Evolutionary conservation across 2,797 vertebrate species (phyloP).

Genomic region (Poecilia wingei): DNA sequence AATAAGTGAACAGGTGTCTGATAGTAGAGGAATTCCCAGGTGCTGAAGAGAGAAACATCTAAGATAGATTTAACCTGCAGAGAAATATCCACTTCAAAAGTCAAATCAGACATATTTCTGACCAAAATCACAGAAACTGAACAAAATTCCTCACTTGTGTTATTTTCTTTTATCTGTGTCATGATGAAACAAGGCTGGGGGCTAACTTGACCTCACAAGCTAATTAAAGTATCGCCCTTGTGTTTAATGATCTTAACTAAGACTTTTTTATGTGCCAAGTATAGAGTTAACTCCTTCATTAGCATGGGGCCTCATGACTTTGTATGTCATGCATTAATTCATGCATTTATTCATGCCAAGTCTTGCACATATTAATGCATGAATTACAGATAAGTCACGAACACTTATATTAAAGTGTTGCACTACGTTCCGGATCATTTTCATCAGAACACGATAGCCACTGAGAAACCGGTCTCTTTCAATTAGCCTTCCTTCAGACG

Average conservation of each 20-base stretch:
- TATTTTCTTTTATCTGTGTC: conserved; percentile 1
- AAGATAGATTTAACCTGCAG: background rate
- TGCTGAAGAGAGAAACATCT: background rate
- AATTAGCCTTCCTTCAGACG: conserved; percentile 9
- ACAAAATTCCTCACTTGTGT: conserved; percentile 11
- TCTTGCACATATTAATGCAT: conserved; percentile 44
- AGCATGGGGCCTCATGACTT: conserved; percentile 42
- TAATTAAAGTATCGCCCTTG: conserved; percentile 37
- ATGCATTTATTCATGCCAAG: conserved; percentile 57
- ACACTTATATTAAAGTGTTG: conserved; percentile 20
- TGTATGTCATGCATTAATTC: conserved; percentile 64
- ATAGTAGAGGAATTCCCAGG: background rate
- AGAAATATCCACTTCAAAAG: conserved; percentile 20
- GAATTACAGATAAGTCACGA: conserved; percentile 47
- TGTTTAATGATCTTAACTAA: conserved; percentile 34
- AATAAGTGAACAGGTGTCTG: background rate
- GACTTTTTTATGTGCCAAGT: conserved; percentile 32
- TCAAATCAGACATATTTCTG: conserved; percentile 17
- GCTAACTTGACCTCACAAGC: conserved; percentile 34
- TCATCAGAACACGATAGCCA: conserved; percentile 24
- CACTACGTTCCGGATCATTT: conserved; percentile 25
- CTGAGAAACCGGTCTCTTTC: conserved; percentile 20
- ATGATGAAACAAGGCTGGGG: background rate
- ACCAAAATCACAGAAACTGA: background rate
- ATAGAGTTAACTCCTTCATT: conserved; percentile 41